phyloP scores from a whole-genome alignment of 2,113 vertebrate genomes.

The human region GRCh38 chr13:39430001-39430500 shows the following conservation, averaged over 20 bases:
- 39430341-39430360: background rate
- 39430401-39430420: background rate
- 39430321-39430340: background rate
- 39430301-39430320: background rate
- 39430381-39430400: background rate
- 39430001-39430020: background rate
- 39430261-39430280: background rate
- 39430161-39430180: background rate
- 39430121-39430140: background rate
- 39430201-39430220: background rate
- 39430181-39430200: background rate
- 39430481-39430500: background rate
- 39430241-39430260: background rate
- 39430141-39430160: background rate
- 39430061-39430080: background rate
- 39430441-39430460: background rate
- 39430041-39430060: background rate
- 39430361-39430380: background rate
- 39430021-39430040: background rate
- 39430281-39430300: background rate
- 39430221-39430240: background rate
- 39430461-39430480: background rate
- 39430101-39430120: background rate
- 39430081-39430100: background rate
- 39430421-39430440: background rate